A percentile compares a stretch with the other conserved stretches of the same genome.
Evolutionary conservation across 1,140 invertebrate genomes (phyloP).

Genomic region (Meloidogyne exigua): DNA sequence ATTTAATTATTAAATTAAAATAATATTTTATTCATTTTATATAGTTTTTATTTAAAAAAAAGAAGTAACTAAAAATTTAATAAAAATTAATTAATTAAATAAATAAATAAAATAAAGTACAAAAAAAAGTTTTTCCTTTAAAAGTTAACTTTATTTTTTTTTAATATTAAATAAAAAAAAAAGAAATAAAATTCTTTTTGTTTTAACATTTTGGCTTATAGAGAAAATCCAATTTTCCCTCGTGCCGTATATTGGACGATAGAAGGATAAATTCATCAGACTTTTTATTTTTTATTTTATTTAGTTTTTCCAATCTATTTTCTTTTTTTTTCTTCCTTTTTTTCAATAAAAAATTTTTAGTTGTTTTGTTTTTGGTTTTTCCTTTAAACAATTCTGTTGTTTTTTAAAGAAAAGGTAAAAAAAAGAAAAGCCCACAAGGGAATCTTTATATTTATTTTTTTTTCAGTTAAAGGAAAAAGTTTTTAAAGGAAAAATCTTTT

Average conservation of each 20-base stretch:
- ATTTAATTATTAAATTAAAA: neutral
- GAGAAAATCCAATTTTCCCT: conserved; percentile 4
- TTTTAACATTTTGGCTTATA: neutral
- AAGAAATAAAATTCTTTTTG: neutral
- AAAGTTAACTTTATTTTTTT: too few species aligned
- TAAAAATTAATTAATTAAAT: neutral
- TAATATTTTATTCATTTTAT: neutral
- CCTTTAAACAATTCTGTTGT: neutral
- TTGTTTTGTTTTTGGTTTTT: neutral
- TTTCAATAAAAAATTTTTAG: neutral
- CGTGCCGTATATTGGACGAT: neutral
- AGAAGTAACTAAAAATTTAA: neutral
- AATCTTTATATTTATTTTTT: neutral
- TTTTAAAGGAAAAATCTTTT: neutral
- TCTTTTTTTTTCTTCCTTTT: neutral
- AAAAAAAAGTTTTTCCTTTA: too few species aligned
- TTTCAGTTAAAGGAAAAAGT: neutral
- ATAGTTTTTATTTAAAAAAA: too few species aligned
- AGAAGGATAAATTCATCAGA: neutral
- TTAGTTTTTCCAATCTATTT: neutral
- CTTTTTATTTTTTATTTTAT: neutral
- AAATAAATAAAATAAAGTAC: too few species aligned
- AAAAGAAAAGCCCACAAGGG: neutral
- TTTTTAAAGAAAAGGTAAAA: neutral
- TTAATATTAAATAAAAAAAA: too few species aligned